Conservation (phyloP, 2,888 invertebrate genomes). For the Willowsia nigromaculata region DNA sequence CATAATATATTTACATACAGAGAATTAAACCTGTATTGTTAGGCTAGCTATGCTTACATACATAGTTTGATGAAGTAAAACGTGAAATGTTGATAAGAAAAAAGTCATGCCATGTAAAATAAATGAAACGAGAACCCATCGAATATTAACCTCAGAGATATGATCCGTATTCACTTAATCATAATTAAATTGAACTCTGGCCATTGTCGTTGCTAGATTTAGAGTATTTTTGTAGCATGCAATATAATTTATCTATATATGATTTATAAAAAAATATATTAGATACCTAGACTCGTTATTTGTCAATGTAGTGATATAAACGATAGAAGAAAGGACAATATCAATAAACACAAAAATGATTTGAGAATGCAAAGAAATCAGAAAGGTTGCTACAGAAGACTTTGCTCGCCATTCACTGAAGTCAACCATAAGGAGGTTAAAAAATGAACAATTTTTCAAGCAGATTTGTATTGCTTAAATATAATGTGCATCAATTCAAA, state of each 20-base stretch:
- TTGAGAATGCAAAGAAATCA: not conserved
- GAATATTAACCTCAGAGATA: not conserved
- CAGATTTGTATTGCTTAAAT: constrained; percentile 12
- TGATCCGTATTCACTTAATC: constrained; percentile 59
- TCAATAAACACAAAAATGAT: not conserved
- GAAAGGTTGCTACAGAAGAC: not conserved
- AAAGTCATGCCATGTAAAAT: not conserved
- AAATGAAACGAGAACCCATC: not conserved
- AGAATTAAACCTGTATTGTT: not conserved
- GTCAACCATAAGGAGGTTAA: constrained; percentile 1
- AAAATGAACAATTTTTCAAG: constrained; percentile 18
- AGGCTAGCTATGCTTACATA: not conserved
- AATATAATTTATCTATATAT: not conserved
- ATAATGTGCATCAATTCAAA: not conserved
- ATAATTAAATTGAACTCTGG: constrained; percentile 53
- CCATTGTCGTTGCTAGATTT: not conserved
- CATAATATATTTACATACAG: constrained; percentile 30
- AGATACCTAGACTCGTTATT: not conserved
- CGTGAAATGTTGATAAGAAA: not conserved
- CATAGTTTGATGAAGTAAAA: constrained; percentile 8
- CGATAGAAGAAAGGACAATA: not conserved
- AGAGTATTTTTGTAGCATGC: constrained; percentile 9
- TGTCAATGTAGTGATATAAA: not conserved
- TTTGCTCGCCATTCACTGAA: not conserved
- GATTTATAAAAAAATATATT: not conserved